Evolutionary conservation across 2,113 vertebrate species (phyloP).

Genomic region (Cyprinodon brontotheroides): DNA sequence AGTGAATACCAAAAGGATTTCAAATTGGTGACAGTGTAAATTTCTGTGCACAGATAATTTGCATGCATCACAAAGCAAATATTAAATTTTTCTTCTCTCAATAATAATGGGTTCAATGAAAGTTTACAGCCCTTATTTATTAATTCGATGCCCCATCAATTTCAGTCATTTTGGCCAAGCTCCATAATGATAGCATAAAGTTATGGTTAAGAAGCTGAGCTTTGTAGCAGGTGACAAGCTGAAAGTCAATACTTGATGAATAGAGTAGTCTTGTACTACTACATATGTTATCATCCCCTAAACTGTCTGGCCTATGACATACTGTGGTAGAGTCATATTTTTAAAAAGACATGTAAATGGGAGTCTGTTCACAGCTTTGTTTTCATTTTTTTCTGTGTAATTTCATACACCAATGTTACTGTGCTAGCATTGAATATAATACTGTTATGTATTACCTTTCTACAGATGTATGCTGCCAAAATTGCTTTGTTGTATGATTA

Average conservation of each 20-base stretch:
- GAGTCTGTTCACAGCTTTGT: background rate
- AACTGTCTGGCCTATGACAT: background rate
- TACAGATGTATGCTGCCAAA: too few species aligned
- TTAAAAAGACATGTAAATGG: background rate
- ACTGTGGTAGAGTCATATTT: background rate
- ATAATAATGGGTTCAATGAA: background rate
- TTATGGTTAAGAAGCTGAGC: background rate
- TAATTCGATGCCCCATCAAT: background rate
- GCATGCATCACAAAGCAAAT: background rate
- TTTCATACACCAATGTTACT: too few species aligned
- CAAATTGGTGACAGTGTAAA: background rate
- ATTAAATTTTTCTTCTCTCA: background rate
- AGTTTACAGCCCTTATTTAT: background rate
- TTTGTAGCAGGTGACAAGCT: background rate
- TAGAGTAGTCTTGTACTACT: background rate
- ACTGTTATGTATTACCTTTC: too few species aligned
- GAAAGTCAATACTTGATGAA: background rate
- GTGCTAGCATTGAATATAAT: too few species aligned
- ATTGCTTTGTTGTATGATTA: too few species aligned
- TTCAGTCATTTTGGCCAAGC: background rate
- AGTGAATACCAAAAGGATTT: background rate
- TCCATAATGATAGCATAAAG: background rate
- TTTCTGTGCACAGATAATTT: background rate
- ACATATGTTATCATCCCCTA: background rate
- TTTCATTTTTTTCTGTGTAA: too few species aligned